These are phyloP conservation scores for Tragelaphus imberbis DNA, from an alignment of 2,113 vertebrate species.

Conservation along the genomic window DNA sequence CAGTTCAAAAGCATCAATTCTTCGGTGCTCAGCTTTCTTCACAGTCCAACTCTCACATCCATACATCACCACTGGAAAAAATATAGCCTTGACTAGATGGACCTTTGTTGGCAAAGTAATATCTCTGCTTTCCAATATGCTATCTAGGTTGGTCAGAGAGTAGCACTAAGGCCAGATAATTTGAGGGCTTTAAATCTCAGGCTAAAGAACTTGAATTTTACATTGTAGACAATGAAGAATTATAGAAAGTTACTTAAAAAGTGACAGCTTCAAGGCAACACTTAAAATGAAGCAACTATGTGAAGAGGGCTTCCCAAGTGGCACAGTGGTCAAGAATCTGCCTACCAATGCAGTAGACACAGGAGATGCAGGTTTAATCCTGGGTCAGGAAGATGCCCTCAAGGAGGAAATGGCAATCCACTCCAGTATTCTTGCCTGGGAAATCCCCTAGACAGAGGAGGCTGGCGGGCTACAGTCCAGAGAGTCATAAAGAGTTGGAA, in stretches of 20 bases:
- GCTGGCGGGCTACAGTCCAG: not conserved
- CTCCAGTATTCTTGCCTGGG: not conserved
- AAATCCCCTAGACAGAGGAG: not conserved
- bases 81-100: too few relatives aligned
- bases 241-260: not conserved
- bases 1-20: too few relatives aligned
- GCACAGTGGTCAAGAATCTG: not conserved
- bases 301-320: not conserved
- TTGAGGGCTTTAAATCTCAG: not conserved
- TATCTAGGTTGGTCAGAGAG: not conserved
- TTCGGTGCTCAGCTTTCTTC: too few relatives aligned
- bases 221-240: not conserved
- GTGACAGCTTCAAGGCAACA: not conserved
- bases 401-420: not conserved
- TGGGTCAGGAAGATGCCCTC: rapidly evolving
- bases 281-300: not conserved
- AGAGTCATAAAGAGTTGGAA: not conserved
- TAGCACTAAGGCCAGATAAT: not conserved
- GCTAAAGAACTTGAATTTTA: not conserved
- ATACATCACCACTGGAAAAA: too few relatives aligned
- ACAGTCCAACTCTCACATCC: too few relatives aligned
- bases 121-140: too few relatives aligned
- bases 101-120: too few relatives aligned
- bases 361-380: not conserved
- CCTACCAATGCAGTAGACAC: not conserved